These are phyloP conservation scores for human DNA, from an alignment of 2,113 vertebrate genomes.

Conservation along the genomic window DNA sequence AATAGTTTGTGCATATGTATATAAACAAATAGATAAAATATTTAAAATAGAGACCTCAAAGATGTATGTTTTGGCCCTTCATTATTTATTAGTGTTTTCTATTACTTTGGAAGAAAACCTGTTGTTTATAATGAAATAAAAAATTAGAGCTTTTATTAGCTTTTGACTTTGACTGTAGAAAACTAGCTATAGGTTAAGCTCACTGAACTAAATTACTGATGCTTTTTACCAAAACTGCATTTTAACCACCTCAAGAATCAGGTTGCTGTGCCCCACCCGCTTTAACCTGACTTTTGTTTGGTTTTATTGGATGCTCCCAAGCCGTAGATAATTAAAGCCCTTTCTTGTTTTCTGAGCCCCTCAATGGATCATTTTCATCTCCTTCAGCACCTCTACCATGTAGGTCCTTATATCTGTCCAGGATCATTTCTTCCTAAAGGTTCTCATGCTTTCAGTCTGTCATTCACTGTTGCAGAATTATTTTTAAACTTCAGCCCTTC, in stretches of 20 bases:
- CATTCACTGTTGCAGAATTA: background rate
- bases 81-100: background rate
- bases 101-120: background rate
- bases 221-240: background rate
- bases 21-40: background rate
- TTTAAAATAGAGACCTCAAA: background rate
- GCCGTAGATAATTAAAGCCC: background rate
- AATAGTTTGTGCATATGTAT: fast-evolving
- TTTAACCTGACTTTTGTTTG: background rate
- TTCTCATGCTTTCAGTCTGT: background rate
- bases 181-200: background rate
- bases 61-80: background rate
- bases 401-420: background rate
- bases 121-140: background rate
- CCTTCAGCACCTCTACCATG: too few species aligned
- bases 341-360: background rate
- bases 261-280: background rate
- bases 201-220: background rate
- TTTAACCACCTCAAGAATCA: background rate
- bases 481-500: background rate
- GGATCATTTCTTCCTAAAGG: background rate
- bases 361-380: background rate
- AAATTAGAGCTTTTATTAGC: background rate
- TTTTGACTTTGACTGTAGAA: background rate
- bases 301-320: background rate